Evolutionary conservation across 2,113 vertebrate genomes (phyloP).

Genomic region (Micronycteris hirsuta): DNA sequence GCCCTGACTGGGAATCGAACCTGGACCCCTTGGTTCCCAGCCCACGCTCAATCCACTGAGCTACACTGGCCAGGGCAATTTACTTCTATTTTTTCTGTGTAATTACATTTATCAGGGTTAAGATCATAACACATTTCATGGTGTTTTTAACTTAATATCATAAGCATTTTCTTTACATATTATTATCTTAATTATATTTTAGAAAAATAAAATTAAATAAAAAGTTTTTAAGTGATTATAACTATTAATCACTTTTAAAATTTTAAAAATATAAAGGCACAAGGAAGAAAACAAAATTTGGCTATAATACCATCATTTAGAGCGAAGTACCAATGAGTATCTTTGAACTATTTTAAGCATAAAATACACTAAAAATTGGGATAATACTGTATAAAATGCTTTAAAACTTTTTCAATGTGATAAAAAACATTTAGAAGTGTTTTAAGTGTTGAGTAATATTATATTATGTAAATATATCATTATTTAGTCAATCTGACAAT

Average conservation of each 20-base stretch:
- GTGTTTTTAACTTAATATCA: neutral
- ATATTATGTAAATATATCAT: neutral
- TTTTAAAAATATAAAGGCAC: neutral
- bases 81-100: neutral
- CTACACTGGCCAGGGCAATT: too few relatives aligned
- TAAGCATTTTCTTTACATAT: neutral
- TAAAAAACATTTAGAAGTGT: constrained; percentile 29
- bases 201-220: neutral
- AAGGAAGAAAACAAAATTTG: neutral
- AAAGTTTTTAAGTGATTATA: neutral
- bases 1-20: too few relatives aligned
- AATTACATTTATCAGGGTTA: neutral
- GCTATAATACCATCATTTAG: neutral
- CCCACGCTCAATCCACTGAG: too few relatives aligned
- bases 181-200: neutral
- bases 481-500: neutral
- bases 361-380: neutral
- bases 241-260: neutral
- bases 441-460: constrained; percentile 10
- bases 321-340: neutral
- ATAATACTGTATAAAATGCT: neutral
- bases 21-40: too few relatives aligned
- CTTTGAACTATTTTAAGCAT: neutral
- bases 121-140: neutral
- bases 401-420: neutral